Base-by-base conservation (phyloP, 1,140 invertebrate species). In the Pseudomyrmex dendroicus region DNA sequence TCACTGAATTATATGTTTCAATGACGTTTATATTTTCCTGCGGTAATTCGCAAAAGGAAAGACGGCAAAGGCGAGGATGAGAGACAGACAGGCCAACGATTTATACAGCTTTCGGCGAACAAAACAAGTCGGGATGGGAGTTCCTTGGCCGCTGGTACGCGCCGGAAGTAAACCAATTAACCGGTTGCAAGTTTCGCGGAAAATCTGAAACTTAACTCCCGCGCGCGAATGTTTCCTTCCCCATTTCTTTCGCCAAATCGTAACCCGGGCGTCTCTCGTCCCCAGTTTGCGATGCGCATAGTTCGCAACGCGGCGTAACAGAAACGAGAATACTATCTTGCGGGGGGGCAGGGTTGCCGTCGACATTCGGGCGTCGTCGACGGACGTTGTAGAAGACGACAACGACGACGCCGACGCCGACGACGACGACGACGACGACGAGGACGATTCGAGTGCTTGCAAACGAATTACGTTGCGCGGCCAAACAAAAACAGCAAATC, bases 151-250 rank as follows among this genome's bases (percentile, higher is more conserved):
- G 80, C 77, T 72, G 82, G 89, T 91, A 86, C 80, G 74, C 86
- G 72, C 80, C 76, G 83, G 90, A 90, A 90, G 89, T 91, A 91
- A 91, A 91, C 89, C 88, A 91, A 91, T 91, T 91, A 91, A 91
- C 86, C 72, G 80, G 84, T 56, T 76, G 87, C 59, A 84, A 90
- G 88, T 91, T 91, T 78, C 70, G 82, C 20, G 63, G 86, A 88
- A 89, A 91, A 91, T 91, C 89, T 83, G 84, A 85, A 91, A 90
- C 86, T 90, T 86, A 88, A 87, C 83, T 90, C 72, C 25, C 73
- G 48, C 72, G 63, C 35, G 35, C 35, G 35, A 35, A 48, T 64
- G 15, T 77, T 74, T 73, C 68, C 35, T 35, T 35, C 22, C 67
- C 72, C 46, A 59, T 82, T 91, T 89, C 88, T 91, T 91, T 85